These are phyloP conservation scores for Allochrocebus solatus DNA, from an alignment of 2,797 vertebrate species.

Conservation along the genomic window DNA sequence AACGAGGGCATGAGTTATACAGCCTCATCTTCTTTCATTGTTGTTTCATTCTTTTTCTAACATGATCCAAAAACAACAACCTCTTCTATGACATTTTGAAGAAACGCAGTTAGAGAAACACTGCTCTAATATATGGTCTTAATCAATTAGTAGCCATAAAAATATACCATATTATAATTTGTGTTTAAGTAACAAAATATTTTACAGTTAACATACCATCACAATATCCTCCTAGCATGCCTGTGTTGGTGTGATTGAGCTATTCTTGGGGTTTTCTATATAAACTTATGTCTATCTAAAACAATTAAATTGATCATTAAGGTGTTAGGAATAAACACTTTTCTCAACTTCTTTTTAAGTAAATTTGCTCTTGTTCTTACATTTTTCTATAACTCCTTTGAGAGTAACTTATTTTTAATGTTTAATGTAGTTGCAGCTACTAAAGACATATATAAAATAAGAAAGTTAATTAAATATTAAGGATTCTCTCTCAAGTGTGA, in stretches of 20 bases:
- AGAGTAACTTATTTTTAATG: neutral
- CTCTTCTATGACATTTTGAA: neutral
- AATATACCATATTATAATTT: neutral
- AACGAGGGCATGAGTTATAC: fast-evolving
- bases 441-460: neutral
- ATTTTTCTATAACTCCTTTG: neutral
- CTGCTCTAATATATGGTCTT: neutral
- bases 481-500: neutral
- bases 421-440: neutral
- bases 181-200: neutral
- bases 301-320: neutral
- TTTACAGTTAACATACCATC: neutral
- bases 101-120: neutral
- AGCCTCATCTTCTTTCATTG: neutral
- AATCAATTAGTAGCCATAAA: neutral
- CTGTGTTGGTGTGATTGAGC: neutral
- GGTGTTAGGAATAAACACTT: neutral
- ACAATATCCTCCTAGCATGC: fast-evolving
- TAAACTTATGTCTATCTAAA: neutral
- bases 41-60: neutral
- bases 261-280: neutral
- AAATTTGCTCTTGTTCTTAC: neutral
- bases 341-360: neutral
- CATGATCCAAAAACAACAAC: neutral
- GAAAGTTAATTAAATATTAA: conserved; percentile 35